These are phyloP conservation scores for Apocrypta bakeri DNA, from an alignment of 1,140 invertebrate species.

Conservation along the genomic window DNA sequence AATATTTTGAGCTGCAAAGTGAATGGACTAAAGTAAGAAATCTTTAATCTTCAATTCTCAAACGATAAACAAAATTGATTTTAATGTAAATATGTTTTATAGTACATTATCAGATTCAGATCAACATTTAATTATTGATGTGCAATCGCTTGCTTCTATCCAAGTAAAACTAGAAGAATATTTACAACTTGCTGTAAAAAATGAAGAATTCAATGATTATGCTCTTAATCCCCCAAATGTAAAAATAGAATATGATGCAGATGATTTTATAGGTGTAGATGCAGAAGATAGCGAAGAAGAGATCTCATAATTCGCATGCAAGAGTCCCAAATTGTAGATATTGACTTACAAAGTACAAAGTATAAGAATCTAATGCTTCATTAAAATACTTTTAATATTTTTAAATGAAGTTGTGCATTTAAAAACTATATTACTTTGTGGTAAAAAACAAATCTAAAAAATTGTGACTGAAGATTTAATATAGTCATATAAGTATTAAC, in stretches of 20 bases:
- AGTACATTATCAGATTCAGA: neutral
- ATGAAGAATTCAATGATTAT: neutral
- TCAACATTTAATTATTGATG: neutral
- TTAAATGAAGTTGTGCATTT: neutral
- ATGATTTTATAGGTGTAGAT: neutral
- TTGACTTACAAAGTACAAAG: neutral
- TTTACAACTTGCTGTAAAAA: neutral
- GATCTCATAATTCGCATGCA: neutral
- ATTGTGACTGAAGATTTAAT: too few species aligned
- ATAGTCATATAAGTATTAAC: too few species aligned
- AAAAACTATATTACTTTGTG: neutral
- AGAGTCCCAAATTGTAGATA: neutral
- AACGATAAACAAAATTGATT: neutral
- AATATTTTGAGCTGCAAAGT: neutral
- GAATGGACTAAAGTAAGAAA: neutral
- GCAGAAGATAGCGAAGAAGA: neutral
- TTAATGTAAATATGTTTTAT: neutral
- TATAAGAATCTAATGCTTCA: neutral
- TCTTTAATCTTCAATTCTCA: neutral
- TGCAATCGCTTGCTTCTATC: neutral
- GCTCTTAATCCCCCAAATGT: neutral
- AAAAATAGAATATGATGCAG: neutral
- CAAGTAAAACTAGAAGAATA: neutral
- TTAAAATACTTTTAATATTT: neutral
- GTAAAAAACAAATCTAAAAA: neutral